A percentile compares a stretch with the other conserved stretches of the same genome.
Conservation (phyloP, 1,140 invertebrate genomes). For the Adoxophyes honmai region DNA sequence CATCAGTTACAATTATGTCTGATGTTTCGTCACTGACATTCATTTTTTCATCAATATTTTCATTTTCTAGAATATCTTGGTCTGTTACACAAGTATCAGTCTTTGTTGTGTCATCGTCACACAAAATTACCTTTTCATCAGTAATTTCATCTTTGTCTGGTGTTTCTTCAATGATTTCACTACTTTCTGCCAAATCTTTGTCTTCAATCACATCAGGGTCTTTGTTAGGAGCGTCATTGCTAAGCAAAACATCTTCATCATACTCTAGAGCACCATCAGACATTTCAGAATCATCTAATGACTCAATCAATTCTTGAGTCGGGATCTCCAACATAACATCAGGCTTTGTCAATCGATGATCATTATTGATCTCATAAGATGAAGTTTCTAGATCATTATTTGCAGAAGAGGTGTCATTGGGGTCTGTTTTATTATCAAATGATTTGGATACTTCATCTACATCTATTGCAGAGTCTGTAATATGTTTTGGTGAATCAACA, state of each 20-base stretch:
- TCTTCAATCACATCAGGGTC: neutral
- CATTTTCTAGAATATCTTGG: neutral
- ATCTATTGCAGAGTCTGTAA: neutral
- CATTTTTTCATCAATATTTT: neutral
- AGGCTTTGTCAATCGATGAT: conserved; percentile 48
- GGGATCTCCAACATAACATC: conserved; percentile 63
- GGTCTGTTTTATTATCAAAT: conserved; percentile 3
- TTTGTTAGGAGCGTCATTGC: neutral
- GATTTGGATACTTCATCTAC: neutral
- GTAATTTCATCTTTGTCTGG: neutral
- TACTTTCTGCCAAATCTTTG: neutral
- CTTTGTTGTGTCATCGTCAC: neutral
- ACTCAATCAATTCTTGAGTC: conserved; percentile 47
- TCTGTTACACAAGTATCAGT: neutral
- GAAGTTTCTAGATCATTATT: neutral
- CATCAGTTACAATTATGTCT: neutral
- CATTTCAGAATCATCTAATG: conserved; percentile 23
- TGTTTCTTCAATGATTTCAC: neutral
- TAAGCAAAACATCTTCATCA: neutral
- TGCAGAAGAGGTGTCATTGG: conserved; percentile 10
- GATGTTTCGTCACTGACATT: too few relatives aligned
- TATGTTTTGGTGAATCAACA: neutral
- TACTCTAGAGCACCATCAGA: conserved; percentile 18
- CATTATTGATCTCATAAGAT: conserved; percentile 16
- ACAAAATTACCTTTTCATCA: neutral